phyloP scores from a whole-genome alignment of 2,888 invertebrate genomes.

The Osmoderma eremita region DNA sequence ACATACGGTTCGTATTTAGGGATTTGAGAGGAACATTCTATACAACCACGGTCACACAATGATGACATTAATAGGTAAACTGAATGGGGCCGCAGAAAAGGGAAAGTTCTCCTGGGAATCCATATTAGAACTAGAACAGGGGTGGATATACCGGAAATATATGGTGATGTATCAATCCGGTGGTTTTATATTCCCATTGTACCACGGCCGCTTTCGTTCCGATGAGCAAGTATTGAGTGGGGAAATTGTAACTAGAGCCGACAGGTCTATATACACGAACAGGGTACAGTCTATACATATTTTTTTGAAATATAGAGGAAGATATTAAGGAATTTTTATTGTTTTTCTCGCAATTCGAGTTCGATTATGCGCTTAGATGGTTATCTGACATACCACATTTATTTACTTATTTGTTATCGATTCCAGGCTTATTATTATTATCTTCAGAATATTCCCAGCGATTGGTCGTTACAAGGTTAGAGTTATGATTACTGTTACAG shows the following conservation, averaged over 20 bases:
- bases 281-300: neutral
- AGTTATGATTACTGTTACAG: no score
- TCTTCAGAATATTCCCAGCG: no score
- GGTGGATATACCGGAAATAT: constrained; percentile 21
- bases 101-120: constrained; percentile 18
- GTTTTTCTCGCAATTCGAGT: no score
- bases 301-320: no score
- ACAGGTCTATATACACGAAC: neutral
- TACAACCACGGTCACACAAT: constrained; percentile 24
- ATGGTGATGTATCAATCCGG: constrained; percentile 14
- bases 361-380: no score
- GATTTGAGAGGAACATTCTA: constrained; percentile 27
- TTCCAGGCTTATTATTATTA: no score
- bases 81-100: constrained; percentile 26
- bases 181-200: constrained; percentile 5
- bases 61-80: constrained; percentile 41
- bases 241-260: neutral
- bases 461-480: no score
- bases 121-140: constrained; percentile 20
- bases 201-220: neutral
- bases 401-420: no score
- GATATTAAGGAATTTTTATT: no score
- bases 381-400: no score
- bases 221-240: constrained; percentile 10
- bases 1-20: constrained; percentile 25